phyloP scores from a whole-genome alignment of 1,140 invertebrate species.

The Lepidurus apus region DNA sequence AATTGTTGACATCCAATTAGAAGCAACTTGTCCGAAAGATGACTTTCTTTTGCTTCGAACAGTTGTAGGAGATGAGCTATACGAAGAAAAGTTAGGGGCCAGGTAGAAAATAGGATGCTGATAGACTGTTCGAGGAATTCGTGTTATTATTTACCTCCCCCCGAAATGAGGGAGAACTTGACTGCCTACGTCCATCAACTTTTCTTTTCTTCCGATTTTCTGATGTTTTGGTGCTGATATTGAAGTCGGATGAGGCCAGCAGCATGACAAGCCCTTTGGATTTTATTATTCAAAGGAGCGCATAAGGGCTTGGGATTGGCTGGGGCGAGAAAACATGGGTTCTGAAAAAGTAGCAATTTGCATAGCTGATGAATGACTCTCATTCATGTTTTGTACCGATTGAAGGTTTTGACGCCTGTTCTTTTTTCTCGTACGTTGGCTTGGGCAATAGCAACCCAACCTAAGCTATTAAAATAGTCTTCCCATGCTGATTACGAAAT shows the following conservation, averaged over 20 bases:
- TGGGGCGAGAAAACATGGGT: slow-evolving; percentile 3
- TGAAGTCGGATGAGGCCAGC: neutral
- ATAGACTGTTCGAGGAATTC: no score
- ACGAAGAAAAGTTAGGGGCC: no score
- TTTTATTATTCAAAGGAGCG: slow-evolving; percentile 2
- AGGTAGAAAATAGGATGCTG: no score
- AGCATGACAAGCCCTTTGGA: neutral
- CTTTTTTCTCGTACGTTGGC: neutral
- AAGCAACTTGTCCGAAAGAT: no score
- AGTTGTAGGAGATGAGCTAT: no score
- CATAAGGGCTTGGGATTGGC: neutral
- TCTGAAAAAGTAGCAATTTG: neutral
- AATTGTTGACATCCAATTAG: no score
- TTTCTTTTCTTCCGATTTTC: neutral
- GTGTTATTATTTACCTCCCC: neutral
- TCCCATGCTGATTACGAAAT: no score
- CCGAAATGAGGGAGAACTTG: neutral
- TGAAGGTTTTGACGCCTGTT: neutral
- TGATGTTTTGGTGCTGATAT: neutral
- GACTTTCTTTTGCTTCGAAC: no score
- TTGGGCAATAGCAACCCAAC: no score
- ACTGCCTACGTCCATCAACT: neutral
- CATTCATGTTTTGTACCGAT: neutral
- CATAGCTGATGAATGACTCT: slow-evolving; percentile 7
- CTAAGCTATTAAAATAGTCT: no score